Base-by-base conservation (phyloP, 1,140 invertebrate species). In the Aphelinus atriplicis region DNA sequence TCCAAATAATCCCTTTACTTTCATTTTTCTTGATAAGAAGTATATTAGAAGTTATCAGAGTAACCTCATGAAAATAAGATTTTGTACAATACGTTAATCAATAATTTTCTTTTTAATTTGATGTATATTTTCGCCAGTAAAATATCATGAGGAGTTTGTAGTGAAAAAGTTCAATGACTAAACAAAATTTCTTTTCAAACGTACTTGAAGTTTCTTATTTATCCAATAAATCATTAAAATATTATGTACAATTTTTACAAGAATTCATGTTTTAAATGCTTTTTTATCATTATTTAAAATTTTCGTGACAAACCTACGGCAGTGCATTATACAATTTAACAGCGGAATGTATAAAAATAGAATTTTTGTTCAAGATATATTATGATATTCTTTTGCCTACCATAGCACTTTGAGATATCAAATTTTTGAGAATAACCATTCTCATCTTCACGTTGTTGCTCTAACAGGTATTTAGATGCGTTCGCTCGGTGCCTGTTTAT, bases 401-500 rank as follows among this genome's bases (percentile, higher is more conserved):
- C 57, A 68, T 47, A 45, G 9, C 50, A 7, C 56, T 47, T 63
- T 63, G 47, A 63, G n/a, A 63, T 26, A 26, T 26, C 26, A 48
- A 3, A 68, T n/a, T 73, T 77, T 57, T 71, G 65, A 62, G 78
- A 79, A 79, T 73, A 72, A 72, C 75, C 68, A 46, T 63, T 78
- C 65, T 80, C 77, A 72, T 79, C 77, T 2, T 60, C 58, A 60
- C 61, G 56, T 74, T 66, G 48, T 72, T 56, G 53, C 47, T 67
- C 10, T 46, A 47, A 10, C 47, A 43, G 45, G 45, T 48, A 26
- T 60, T 85, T 76, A 88, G 73, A 78, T 65, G 47, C 84, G 83
- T 77, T 91, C 90, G 58, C 86, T 86, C 2, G 91, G 89, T 50
- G 91, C 92, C 85, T 95, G 94, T 82, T 96, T 97, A 84, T 97